Base-by-base conservation (phyloP, 1,140 invertebrate genomes). In the Pinna nobilis region DNA sequence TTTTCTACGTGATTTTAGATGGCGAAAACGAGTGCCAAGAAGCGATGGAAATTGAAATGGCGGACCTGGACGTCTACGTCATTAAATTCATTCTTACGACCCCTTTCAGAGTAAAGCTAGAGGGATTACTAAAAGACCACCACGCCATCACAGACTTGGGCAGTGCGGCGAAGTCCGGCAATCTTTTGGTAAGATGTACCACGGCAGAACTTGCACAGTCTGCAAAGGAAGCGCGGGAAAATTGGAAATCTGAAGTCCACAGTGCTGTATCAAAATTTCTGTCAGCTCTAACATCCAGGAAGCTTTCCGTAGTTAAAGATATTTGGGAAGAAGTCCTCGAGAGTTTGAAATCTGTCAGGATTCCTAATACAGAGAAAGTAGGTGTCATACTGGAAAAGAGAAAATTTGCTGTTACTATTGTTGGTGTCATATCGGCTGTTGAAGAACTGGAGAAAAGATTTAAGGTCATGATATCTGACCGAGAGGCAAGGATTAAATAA, bases 311-410 rank as follows among this genome's bases (percentile, higher is more conserved):
- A 37, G 15, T 59, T n/a, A 20, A 15, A 32, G 61, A 65, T 9
- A 32, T 15, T 28, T 72, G 70, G 70, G 4, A 59, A 20, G 18
- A n/a, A 15, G 39, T 72, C 5, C 9, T 49, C 3, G 41, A 33
- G 1, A 20, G 28, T 35, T 15, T 72, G 23, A 47, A 53, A 50
- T 37, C 39, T 9, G 11, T 72, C 3, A 49, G 28, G 35, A 66
- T 72, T 28, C 25, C 50, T 49, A 39, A 72, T n/a, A 61, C 70
- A 20, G 70, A 72, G 9, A 59, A 49, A 30, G 63, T 66, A n/a
- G 50, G 18, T 49, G 70, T 72, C n/a, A 37, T 59, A 20, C n/a
- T 59, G 9, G 63, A 72, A 30, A 47, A 30, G 30, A 35, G 49
- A 57, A 23, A 50, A 23, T 25, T 28, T 37, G 9, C 13, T 9